phyloP scores from a whole-genome alignment of 2,888 invertebrate genomes.

The Acrobasis repandana region DNA sequence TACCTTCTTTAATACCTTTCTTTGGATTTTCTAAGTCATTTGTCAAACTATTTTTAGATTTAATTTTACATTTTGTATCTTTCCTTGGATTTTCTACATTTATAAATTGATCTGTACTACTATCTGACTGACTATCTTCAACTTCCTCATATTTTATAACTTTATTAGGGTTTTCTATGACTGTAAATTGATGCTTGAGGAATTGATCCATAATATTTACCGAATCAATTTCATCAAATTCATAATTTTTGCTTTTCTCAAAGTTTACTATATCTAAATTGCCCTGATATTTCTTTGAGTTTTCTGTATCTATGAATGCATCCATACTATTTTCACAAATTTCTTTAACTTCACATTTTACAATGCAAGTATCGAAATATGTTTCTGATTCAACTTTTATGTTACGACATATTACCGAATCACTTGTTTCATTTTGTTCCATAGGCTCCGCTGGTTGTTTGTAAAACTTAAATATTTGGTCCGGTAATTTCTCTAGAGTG shows the following conservation, averaged over 20 bases:
- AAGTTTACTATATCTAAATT: neutral
- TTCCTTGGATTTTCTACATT: neutral
- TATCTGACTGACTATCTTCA: neutral
- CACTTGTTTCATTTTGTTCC: neutral
- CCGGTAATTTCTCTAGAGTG: conserved; percentile 22
- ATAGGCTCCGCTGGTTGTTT: neutral
- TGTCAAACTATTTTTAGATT: neutral
- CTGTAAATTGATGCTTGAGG: neutral
- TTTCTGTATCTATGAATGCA: neutral
- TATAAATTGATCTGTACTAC: neutral
- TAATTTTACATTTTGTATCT: neutral
- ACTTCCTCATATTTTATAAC: neutral
- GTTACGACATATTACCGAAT: neutral
- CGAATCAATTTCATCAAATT: neutral
- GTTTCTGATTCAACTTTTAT: neutral
- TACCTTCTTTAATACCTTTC: neutral
- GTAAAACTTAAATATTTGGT: neutral
- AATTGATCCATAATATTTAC: neutral
- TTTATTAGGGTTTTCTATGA: neutral
- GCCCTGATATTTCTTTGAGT: neutral
- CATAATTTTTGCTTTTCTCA: neutral
- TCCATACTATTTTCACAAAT: neutral
- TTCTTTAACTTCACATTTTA: conserved; percentile 1
- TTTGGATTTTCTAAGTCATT: neutral
- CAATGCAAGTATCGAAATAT: neutral